Evolutionary conservation across 2,888 invertebrate species (phyloP), one percentile per base, ranked within the genome.

Genomic region (Polyploca ridens): DNA sequence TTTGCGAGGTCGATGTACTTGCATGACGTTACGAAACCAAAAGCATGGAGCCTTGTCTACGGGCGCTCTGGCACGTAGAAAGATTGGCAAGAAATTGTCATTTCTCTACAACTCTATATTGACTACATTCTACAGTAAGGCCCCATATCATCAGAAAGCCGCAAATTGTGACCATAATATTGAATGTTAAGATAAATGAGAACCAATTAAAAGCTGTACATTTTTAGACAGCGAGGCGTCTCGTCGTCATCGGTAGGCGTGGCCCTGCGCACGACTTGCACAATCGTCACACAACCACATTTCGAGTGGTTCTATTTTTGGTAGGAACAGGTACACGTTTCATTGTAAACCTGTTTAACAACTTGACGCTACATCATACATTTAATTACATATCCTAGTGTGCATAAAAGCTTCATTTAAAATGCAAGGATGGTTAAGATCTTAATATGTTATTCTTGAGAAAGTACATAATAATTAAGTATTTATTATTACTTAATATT

Each of bases 1-100:
- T 74, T 66, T 63, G 67, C 84, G 87, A 86, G 87, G 86, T 85
- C 84, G 71, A 80, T 84, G 87, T 78, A 84, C 85, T 73, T 65
- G 33, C 63, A 62, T 68, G 70, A 62, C 75, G 73, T 84, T 84
- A 82, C 77, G 81, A 84, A 83, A 85, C 73, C 62, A 63, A 69
- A 69, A 65, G 38, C 8, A 41, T 27, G 38, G 72, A 62, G 61
- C 71, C 73, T 54, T 10, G 54, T 19, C 54, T 54, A 82, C 81
- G 79, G 72, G 82, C 77, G 76, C 70, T 65, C 64, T 67, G 73
- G 78, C 82, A 81, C 79, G 79, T 81, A 78, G 62, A 61, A 62
- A 70, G 69, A 41, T 13, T 41, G 13, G 41, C 3, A 13, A 63
- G 63, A 69, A 64, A 65, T 74, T 16, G 54, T 19, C 10, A 54